A percentile compares a stretch with the other conserved stretches of the same genome.
These are phyloP conservation scores for Acropternis orthonyx DNA, from an alignment of 2,797 vertebrate genomes.

Conservation along the genomic window DNA sequence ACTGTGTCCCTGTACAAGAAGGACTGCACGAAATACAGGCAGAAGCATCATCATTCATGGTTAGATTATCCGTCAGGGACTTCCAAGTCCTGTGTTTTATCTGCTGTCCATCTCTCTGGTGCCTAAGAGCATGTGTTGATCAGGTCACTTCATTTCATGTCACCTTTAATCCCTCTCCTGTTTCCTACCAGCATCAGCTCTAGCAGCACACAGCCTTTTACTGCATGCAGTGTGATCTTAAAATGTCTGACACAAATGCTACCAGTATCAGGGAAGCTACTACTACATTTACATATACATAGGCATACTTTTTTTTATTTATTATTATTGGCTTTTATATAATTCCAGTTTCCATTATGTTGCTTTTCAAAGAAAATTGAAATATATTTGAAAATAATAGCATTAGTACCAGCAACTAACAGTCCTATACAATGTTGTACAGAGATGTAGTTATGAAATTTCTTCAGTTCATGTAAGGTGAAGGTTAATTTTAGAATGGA, in stretches of 20 bases:
- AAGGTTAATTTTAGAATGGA: slow-evolving; percentile 73
- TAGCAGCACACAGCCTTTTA: neutral
- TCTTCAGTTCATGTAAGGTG: slow-evolving; percentile 71
- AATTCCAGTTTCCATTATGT: slow-evolving; percentile 8
- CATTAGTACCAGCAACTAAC: neutral
- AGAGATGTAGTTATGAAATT: slow-evolving; percentile 67
- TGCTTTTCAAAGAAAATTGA: slow-evolving; percentile 12
- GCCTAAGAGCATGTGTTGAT: neutral
- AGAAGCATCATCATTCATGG: neutral
- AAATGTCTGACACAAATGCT: neutral
- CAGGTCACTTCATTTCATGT: neutral
- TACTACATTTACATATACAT: neutral
- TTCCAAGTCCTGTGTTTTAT: neutral
- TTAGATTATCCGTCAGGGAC: neutral
- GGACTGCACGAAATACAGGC: neutral
- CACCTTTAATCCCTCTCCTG: neutral
- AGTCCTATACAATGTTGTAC: neutral
- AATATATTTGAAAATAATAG: slow-evolving; percentile 19
- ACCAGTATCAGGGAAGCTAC: neutral
- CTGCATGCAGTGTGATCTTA: neutral
- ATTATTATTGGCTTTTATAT: slow-evolving; percentile 12
- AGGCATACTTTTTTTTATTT: neutral
- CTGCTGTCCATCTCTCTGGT: neutral
- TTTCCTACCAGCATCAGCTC: neutral
- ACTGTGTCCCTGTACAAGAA: neutral